Conservation (phyloP, 1,140 invertebrate genomes). For the Drosophila bifasciata region DNA sequence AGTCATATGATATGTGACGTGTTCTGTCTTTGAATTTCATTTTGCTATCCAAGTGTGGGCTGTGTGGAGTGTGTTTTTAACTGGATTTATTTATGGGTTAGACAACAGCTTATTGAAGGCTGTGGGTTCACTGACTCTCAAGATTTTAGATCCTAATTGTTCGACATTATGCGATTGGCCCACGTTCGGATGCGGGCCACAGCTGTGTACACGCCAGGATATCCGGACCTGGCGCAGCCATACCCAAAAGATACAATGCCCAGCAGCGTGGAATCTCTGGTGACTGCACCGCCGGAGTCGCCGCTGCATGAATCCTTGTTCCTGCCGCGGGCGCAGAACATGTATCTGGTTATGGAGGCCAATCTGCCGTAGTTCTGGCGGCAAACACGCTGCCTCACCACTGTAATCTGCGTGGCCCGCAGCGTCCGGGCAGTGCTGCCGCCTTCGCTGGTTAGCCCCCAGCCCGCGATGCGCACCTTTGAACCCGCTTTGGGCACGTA, state of each 20-base stretch:
- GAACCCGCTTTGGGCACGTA: conserved; percentile 30
- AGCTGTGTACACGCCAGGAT: conserved; percentile 56
- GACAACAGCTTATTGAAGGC: neutral
- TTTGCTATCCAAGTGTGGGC: no score
- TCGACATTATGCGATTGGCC: conserved; percentile 30
- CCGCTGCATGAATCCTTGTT: conserved; percentile 56
- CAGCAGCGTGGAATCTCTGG: conserved; percentile 10
- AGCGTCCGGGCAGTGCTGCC: conserved; percentile 23
- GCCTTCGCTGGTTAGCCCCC: conserved; percentile 47
- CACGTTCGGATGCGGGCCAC: conserved; percentile 10
- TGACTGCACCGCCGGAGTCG: conserved; percentile 52
- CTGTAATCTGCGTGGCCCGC: neutral
- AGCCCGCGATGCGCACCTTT: conserved; percentile 40
- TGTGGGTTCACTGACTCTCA: neutral
- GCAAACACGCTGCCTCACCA: conserved; percentile 5
- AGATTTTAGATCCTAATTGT: conserved; percentile 28
- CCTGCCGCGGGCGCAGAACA: conserved; percentile 49
- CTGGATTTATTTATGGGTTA: conserved; percentile 17
- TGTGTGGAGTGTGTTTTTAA: no score
- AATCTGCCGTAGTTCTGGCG: neutral
- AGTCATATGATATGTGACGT: no score
- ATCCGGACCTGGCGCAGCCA: conserved; percentile 48
- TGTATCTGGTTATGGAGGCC: conserved; percentile 37
- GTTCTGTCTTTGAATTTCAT: no score
- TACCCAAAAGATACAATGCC: conserved; percentile 61